A percentile compares a stretch with the other conserved stretches of the same genome.
These are phyloP conservation scores for Sminthopsis crassicaudata DNA, from an alignment of 2,113 vertebrate genomes.

Conservation along the genomic window DNA sequence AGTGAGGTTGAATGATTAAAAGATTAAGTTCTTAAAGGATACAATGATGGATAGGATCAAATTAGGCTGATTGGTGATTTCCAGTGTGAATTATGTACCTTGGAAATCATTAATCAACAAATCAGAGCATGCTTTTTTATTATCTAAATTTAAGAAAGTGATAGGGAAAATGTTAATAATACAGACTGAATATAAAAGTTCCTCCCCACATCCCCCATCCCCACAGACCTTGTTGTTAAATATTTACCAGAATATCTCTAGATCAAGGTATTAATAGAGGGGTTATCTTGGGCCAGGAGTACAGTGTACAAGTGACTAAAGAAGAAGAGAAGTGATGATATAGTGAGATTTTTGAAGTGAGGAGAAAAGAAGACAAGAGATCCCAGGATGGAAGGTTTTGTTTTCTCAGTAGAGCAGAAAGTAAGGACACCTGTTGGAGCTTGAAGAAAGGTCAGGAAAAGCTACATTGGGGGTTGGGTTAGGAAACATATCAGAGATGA, in stretches of 20 bases:
- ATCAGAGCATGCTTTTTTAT: not conserved
- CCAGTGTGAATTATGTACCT: not conserved
- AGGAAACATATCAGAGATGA: not conserved
- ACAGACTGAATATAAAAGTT: not conserved
- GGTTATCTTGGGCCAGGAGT: not conserved
- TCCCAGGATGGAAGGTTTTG: not conserved
- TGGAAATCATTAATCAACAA: not conserved
- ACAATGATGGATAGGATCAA: not conserved
- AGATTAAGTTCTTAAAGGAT: not conserved
- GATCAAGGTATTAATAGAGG: not conserved
- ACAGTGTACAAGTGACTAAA: not conserved
- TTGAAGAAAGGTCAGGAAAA: not conserved
- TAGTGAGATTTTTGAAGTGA: not conserved
- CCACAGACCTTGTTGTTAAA: not conserved
- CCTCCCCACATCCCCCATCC: not conserved
- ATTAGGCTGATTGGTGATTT: not conserved
- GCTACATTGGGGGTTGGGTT: not conserved
- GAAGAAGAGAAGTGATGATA: not conserved
- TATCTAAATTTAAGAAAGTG: not conserved
- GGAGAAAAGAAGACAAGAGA: not conserved
- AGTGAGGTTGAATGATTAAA: not conserved
- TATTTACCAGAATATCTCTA: not conserved
- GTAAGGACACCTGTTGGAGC: not conserved
- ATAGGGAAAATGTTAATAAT: not conserved
- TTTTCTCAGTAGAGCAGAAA: not conserved